These are phyloP conservation scores for Chaetodon trifasciatus DNA, from an alignment of 2,797 vertebrate species.

Conservation along the genomic window DNA sequence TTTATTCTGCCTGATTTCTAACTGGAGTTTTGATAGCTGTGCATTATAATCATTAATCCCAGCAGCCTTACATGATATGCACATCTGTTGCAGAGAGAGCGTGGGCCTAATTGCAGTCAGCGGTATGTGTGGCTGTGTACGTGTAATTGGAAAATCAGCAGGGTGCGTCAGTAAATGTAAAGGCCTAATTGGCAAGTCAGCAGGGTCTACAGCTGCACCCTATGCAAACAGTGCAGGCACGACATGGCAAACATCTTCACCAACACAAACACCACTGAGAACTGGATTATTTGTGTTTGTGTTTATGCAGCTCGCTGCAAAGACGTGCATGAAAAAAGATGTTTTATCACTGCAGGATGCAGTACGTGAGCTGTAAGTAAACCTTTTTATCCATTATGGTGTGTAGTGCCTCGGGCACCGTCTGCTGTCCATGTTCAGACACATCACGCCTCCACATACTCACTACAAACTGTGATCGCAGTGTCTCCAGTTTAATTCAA, in stretches of 20 bases:
- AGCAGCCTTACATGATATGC: slow-evolving; percentile 4
- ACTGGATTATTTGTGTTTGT: slow-evolving; percentile 21
- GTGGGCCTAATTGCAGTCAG: slow-evolving; percentile 55
- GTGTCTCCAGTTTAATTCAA: background rate
- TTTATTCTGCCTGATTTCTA: slow-evolving; percentile 22
- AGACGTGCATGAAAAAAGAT: slow-evolving; percentile 3
- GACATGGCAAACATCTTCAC: slow-evolving; percentile 41
- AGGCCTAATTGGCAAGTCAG: slow-evolving; percentile 70
- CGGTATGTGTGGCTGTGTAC: slow-evolving; percentile 40
- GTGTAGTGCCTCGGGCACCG: background rate
- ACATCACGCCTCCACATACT: background rate
- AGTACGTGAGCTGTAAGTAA: slow-evolving; percentile 35
- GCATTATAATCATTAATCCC: slow-evolving; percentile 24
- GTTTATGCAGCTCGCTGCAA: background rate
- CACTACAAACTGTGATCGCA: background rate
- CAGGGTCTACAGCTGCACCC: slow-evolving; percentile 60
- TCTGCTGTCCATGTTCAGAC: background rate
- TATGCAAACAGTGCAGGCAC: slow-evolving; percentile 35
- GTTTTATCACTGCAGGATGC: slow-evolving; percentile 19
- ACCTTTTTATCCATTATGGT: background rate
- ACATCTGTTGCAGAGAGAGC: slow-evolving; percentile 47
- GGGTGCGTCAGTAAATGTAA: slow-evolving; percentile 50
- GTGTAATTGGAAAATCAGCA: slow-evolving; percentile 74
- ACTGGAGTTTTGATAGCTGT: slow-evolving; percentile 18
- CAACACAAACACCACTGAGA: slow-evolving; percentile 41